Base-by-base conservation (phyloP, 2,113 vertebrate species). In the Onychorhynchus coronatus region DNA sequence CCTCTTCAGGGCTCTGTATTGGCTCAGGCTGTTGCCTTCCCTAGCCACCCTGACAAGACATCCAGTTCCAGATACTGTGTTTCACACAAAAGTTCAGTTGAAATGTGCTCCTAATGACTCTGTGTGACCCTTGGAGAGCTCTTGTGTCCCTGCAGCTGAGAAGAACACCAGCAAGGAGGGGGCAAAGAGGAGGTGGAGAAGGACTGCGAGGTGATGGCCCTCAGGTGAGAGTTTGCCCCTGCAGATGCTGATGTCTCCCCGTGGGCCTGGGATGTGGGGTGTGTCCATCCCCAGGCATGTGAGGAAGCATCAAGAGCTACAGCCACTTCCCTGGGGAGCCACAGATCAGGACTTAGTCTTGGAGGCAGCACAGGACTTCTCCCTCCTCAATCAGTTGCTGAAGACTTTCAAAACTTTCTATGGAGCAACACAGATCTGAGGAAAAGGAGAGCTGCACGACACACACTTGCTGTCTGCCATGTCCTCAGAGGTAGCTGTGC, bases 161-260 rank as follows among this genome's bases (percentile, higher is more conserved):
- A 58, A 76, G 33, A 84, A 58, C 42, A 8, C 5, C n/a, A 67
- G 12, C 16, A 72, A 65, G n/a, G 10, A 47, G 19, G 1, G 4
- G 4, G 2, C 5, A 13, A 47, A 66, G 71, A 7, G 8, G 21
- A 71, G 8, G 3, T 70, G 31, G 19, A 56, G 20, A 56, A 4
- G 12, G 7, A 42, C 46, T 31, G 5, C 0, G 0, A 81, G 31
- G 18, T 13, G 22, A 53, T 23, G 16, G 24, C 6, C 39, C 8
- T 58, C 52, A 56, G 46, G 10, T 1, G 13, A 76, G 35, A 31
- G 12, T 19, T 9, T 33, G 16, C 2, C 11, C 23, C 28, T 0
- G 0, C 5, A 49, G 37, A 37, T 4, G 5, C 14, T 1, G 2
- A 39, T 1, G 0, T 65, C 20, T 86, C n/a, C 14, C 12, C 7